phyloP scores from a whole-genome alignment of 2,113 vertebrate genomes.

The Cygnus atratus region DNA sequence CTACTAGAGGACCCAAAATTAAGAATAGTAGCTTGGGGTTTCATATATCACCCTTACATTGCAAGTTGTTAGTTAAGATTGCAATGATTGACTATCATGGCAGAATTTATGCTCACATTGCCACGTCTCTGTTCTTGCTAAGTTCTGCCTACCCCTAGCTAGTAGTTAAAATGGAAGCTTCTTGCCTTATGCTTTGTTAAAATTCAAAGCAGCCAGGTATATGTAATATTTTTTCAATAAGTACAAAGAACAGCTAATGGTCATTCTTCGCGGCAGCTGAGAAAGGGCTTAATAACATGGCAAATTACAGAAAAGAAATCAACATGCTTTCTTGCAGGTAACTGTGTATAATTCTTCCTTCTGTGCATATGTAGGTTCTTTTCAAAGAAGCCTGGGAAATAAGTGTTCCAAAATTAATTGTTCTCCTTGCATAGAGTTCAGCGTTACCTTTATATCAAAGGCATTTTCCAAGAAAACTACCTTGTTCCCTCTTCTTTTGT shows the following conservation, averaged over 20 bases:
- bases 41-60: not conserved
- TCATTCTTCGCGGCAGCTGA: not conserved
- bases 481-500: not conserved
- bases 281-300: not conserved
- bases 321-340: not conserved
- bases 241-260: not conserved
- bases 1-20: not conserved
- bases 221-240: not conserved
- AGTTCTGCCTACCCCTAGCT: not conserved
- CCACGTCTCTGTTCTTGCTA: rapidly evolving
- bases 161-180: not conserved
- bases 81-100: not conserved
- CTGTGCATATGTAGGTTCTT: not conserved
- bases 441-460: not conserved
- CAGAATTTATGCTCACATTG: not conserved
- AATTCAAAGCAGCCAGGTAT: not conserved
- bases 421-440: not conserved
- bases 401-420: not conserved
- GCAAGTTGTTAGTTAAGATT: not conserved
- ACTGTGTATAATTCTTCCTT: not conserved
- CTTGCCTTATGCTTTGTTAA: not conserved
- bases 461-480: not conserved
- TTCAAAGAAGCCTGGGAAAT: not conserved
- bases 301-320: not conserved
- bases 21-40: not conserved